Base-by-base conservation (phyloP, 1,140 invertebrate genomes). In the Octopus sinensis region DNA sequence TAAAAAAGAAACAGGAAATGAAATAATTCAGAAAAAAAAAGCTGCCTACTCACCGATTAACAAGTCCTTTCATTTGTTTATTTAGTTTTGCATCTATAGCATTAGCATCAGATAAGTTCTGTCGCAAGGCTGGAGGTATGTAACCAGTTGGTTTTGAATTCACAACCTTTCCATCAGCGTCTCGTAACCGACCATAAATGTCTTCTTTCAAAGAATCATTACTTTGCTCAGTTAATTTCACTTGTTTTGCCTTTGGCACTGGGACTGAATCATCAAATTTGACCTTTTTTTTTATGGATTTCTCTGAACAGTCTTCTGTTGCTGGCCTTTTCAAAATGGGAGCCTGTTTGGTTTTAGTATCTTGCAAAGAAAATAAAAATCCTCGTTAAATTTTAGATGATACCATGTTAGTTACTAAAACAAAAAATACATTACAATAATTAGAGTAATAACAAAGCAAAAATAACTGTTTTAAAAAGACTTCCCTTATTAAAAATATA, bases 11-110 rank as follows among this genome's bases (percentile, higher is more conserved):
- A 62, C 9, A 73, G 30, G 3, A 7, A 73, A 10, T 6, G 6
- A 73, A 5, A 17, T 73, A 73, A 13, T 12, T 12, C 1, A 17
- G 3, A 73, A 73, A 73, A 73, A 73, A 73, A 62, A 12, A 62
- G 56, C 9, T 17, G 5, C 6, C 13, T 73, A 4, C 13, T 73
- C 30, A 73, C 68, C 68, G 17, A 23, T 73, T 73, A 12, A 73
- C 30, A 73, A 73, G 17, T 5, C 68, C 68, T 73, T 73, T 73
- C 17, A 73, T 73, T 23, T 73, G 68, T 73, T 73, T 73, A n/a
- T 13, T 73, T 10, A 73, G 17, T 6, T 13, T 13, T 6, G 5
- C 68, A 17, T 73, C 13, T 73, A 23, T 17, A n/a, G 17, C 17
- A 73, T 73, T 17, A 73, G 5, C 68, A 73, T 5, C 68, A 73